Conservation (phyloP, 2,888 invertebrate genomes). For the Andrena flavipes region DNA sequence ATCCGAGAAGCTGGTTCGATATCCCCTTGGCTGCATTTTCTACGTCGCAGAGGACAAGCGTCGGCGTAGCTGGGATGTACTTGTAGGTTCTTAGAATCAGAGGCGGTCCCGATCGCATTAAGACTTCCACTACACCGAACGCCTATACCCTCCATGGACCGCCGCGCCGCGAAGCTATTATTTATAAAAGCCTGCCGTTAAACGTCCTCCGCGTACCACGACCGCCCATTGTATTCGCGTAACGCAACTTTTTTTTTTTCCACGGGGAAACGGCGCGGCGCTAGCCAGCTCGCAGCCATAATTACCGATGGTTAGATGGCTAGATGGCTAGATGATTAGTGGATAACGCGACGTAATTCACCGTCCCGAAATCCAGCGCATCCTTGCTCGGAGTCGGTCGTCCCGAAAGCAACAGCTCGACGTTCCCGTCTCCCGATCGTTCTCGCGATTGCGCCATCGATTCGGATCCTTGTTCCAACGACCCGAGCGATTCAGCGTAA, state of each 20-base stretch:
- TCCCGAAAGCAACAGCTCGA: background rate
- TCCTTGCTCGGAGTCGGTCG: background rate
- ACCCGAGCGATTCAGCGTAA: too few relatives aligned
- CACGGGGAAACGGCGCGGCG: background rate
- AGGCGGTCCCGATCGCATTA: background rate
- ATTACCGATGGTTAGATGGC: background rate
- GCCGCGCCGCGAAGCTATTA: slow-evolving; percentile 6
- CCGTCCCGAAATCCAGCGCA: background rate
- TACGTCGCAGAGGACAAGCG: background rate
- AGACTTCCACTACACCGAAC: background rate
- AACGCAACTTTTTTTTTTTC: background rate
- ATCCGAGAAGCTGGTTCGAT: too few relatives aligned
- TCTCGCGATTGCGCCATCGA: background rate
- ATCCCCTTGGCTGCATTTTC: background rate
- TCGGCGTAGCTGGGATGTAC: background rate
- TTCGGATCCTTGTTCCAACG: background rate
- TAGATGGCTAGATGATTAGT: background rate
- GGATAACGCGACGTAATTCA: background rate
- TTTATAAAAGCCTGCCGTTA: slow-evolving; percentile 14
- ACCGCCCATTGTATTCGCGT: background rate
- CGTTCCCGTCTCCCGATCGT: too few relatives aligned
- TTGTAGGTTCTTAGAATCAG: background rate
- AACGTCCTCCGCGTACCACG: slow-evolving; percentile 1
- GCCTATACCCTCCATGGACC: background rate
- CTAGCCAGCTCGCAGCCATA: background rate